Base-by-base conservation (phyloP, 2,888 invertebrate species). In the Drosophila ochracea region DNA sequence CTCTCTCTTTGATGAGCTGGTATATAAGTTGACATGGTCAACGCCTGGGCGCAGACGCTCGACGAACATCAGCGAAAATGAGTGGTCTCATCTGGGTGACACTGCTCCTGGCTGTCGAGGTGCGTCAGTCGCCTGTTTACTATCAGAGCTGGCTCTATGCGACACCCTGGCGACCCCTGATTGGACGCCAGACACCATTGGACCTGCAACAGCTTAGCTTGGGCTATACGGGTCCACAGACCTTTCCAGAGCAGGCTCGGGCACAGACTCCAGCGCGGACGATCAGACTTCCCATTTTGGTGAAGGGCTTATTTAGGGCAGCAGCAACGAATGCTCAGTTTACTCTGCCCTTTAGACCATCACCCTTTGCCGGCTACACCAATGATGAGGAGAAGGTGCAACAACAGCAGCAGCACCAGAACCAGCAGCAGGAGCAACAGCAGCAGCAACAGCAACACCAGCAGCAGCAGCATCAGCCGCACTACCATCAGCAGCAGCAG, bases 331-430 rank as follows among this genome's bases (percentile, higher is more conserved):
- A 64, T 35, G 47, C 50, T 37, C 79, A 69, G 37, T 90, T 81
- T 41, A 66, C 43, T 35, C 67, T 85, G 49, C 90, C 91, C 31
- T 90, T 90, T 59, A 64, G 88, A n/a, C 86, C 91, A 11, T 90
- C 90, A 5, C 91, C 84, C 39, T 90, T 90, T 72, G 78, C 76
- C 5, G 90, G 90, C 39, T 90, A 88, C 50, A 82, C 72, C 31
- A 70, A 75, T 5, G 86, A 87, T 7, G 61, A 64, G 28, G 59
- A 63, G 13, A 50, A 55, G 21, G 11, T 55, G 10, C 28, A 39
- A 31, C 16, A 50, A 4, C 31, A 60, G 37, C 64, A 61, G 1
- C 60, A 52, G 10, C 54, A 50, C 5, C 60, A 47, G 4, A 21
- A 50, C 1, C 41, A 61, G 1, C 41, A 60, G 1, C 49, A 68